phyloP scores from a whole-genome alignment of 2,113 vertebrate genomes.

The Catagonus wagneri region DNA sequence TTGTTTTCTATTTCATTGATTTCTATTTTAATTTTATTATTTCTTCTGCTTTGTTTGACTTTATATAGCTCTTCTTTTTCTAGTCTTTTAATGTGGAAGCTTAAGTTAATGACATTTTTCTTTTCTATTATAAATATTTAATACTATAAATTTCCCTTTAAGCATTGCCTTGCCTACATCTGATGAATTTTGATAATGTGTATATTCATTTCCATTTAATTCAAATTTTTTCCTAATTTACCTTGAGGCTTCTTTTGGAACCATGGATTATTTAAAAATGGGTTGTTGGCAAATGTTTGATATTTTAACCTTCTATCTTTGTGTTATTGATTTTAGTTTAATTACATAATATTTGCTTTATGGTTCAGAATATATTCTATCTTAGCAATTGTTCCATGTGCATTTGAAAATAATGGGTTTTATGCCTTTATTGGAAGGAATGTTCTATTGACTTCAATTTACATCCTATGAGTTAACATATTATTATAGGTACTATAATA shows the following conservation, averaged over 20 bases:
- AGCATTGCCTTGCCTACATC: neutral
- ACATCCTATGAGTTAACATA: neutral
- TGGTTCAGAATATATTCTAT: too few species aligned
- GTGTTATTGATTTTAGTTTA: conserved; percentile 10
- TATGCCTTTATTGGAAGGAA: neutral
- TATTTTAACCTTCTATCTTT: neutral
- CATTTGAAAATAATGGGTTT: neutral
- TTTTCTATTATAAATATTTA: neutral
- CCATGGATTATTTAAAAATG: neutral
- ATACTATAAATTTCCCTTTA: neutral
- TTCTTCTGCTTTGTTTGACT: neutral
- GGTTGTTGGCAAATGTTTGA: neutral
- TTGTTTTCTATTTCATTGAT: neutral
- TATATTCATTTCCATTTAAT: neutral
- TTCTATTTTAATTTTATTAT: neutral
- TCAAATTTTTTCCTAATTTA: neutral
- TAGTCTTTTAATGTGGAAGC: neutral
- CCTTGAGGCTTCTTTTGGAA: neutral
- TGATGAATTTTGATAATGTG: neutral
- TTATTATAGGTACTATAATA: neutral
- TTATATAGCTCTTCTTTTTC: neutral
- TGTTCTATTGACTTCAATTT: neutral
- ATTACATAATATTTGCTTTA: neutral
- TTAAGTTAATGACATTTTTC: neutral
- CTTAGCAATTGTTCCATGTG: neutral